Percentiles rank a stretch among this genome's conserved stretches.
These are phyloP conservation scores for Punctoribates punctum DNA, from an alignment of 2,888 invertebrate species.

Conservation along the genomic window DNA sequence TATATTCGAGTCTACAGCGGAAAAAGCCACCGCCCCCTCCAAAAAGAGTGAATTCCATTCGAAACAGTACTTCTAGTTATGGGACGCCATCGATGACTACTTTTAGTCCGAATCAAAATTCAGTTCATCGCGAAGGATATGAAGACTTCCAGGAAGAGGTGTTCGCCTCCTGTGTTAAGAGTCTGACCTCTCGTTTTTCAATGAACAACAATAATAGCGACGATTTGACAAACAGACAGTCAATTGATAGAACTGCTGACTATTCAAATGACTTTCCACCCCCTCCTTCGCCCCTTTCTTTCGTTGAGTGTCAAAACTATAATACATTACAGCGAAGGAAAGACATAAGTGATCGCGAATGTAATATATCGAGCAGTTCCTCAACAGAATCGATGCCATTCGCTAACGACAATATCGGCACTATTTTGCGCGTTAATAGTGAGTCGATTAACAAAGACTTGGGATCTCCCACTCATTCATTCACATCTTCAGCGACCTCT, in stretches of 20 bases:
- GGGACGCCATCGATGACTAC: neutral
- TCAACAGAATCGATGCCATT: slow-evolving; percentile 92
- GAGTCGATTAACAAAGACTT: neutral
- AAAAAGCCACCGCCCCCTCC: slow-evolving; percentile 57
- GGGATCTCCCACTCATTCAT: slow-evolving; percentile 37
- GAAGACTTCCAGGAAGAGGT: slow-evolving; percentile 51
- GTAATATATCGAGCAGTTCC: slow-evolving; percentile 56
- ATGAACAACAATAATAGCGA: slow-evolving; percentile 36
- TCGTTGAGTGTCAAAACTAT: slow-evolving; percentile 27
- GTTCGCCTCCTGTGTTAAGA: slow-evolving; percentile 54
- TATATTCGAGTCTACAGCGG: slow-evolving; percentile 50
- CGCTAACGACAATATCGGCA: slow-evolving; percentile 97
- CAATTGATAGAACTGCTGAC: neutral
- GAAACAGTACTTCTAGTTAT: slow-evolving; percentile 23
- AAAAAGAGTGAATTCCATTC: slow-evolving; percentile 51
- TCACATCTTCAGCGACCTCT: slow-evolving; percentile 35
- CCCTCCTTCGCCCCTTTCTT: slow-evolving; percentile 51
- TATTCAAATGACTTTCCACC: slow-evolving; percentile 51
- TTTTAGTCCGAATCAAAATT: slow-evolving; percentile 43
- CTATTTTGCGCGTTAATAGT: slow-evolving; percentile 67
- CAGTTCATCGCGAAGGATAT: slow-evolving; percentile 42
- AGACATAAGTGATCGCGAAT: slow-evolving; percentile 43
- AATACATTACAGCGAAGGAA: slow-evolving; percentile 43
- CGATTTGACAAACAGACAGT: slow-evolving; percentile 42
- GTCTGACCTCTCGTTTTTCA: slow-evolving; percentile 49